phyloP scores from a whole-genome alignment of 2,797 vertebrate species.

The Enteromius unitaeniatus region DNA sequence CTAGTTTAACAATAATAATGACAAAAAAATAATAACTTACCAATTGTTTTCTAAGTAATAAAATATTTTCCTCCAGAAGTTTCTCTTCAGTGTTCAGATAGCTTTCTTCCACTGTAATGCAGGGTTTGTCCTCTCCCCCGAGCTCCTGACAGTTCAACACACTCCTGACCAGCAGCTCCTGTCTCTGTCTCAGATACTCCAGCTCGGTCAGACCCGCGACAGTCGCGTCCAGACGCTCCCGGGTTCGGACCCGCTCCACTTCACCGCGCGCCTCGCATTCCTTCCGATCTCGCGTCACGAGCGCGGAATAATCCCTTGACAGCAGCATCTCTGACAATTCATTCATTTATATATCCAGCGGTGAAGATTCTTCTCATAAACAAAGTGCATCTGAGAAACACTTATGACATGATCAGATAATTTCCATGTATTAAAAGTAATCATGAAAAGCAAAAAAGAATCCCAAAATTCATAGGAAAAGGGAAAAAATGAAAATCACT shows the following conservation, averaged over 20 bases:
- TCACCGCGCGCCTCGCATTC: conserved; percentile 65
- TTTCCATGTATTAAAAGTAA: conserved; percentile 41
- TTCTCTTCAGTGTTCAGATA: conserved; percentile 86
- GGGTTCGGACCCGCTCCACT: conserved; percentile 77
- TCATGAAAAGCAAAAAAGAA: conserved; percentile 25
- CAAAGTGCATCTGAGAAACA: conserved; percentile 15
- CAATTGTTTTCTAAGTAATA: conserved; percentile 89
- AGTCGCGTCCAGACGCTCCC: conserved; percentile 87
- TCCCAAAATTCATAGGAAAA: not conserved
- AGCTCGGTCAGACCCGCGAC: conserved; percentile 89
- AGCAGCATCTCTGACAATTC: conserved; percentile 61
- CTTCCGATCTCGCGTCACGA: conserved; percentile 62
- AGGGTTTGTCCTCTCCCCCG: conserved; percentile 74
- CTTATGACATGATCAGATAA: conserved; percentile 14
- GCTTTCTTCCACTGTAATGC: conserved; percentile 55
- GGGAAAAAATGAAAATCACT: not conserved
- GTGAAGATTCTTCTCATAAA: not conserved
- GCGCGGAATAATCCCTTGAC: conserved; percentile 56
- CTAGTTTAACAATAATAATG: not conserved
- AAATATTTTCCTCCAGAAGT: conserved; percentile 89
- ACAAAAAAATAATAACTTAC: conserved; percentile 72
- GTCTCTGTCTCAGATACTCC: conserved; percentile 85
- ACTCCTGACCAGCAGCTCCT: conserved; percentile 84
- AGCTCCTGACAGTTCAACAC: conserved; percentile 70
- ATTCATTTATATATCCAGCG: conserved; percentile 57